Evolutionary conservation across 2,888 invertebrate species (phyloP), one percentile per base, ranked within the genome.

Genomic region (Thera obeliscata): DNA sequence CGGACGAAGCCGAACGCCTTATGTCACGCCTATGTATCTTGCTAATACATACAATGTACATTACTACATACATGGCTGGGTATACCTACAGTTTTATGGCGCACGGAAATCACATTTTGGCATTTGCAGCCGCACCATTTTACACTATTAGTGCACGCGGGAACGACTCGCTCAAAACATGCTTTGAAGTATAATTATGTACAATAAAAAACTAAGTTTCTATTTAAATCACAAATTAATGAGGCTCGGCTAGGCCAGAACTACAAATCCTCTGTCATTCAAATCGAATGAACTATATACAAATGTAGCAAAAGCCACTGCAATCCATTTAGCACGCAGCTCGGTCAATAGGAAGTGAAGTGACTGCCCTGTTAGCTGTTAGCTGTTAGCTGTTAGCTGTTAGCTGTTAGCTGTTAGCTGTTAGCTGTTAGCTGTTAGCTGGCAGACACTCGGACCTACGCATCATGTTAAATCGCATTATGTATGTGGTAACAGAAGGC

Each of bases 1-100:
- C 58, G 70, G 61, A 46, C 64, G 8, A 54, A 64, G n/a, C 33
- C 43, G 41, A 43, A 41, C 41, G 3, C 9, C 52, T 59, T 3
- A 33, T 56, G 50, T 52, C 41, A 41, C 43, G 56, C 43, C 52
- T 36, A 35, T 11, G 22, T 41, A 56, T 36, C 48, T 38, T 36
- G n/a, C 38, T 49, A 36, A 49, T 56, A 48, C 61, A 22, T 50
- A 50, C 7, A 7, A 12, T 11, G 48, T 1, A 22, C 22, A 22
- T 22, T 55, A 48, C 48, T 55, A 48, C 48, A 36, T 12, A 49
- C 38, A 52, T 52, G 12, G 49, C n/a, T 49, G 2, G 49, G n/a
- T 49, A 49, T 4, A 49, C 5, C 4, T 50, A 50, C 7, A 33
- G 33, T 52, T 52, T 52, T 7, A 52, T 33, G 33, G 52, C 52